Percentiles rank a stretch among this genome's conserved stretches.
Conservation (phyloP, 2,113 vertebrate genomes). For the Progne subis region DNA sequence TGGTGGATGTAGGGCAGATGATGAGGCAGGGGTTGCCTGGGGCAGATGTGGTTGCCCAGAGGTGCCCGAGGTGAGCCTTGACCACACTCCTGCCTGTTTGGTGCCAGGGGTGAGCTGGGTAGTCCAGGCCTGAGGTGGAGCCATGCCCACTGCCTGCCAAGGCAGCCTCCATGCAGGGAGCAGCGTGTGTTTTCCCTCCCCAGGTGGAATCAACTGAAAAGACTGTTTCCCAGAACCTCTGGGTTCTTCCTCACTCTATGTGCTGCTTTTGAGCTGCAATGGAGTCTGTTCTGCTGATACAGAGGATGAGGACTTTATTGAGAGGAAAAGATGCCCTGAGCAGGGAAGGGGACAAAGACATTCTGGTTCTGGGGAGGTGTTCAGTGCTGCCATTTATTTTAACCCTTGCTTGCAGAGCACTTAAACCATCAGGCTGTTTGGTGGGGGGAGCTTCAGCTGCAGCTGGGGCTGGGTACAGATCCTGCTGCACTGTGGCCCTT, state of each 20-base stretch:
- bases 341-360: background rate
- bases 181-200: background rate
- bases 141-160: background rate
- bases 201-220: background rate
- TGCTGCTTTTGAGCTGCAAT: background rate
- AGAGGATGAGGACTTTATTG: background rate
- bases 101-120: background rate
- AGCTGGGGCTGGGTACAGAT: background rate
- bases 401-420: background rate
- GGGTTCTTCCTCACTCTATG: background rate
- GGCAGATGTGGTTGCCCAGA: background rate
- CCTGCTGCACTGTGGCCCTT: background rate
- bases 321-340: background rate
- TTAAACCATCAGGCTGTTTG: background rate
- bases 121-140: background rate
- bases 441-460: background rate
- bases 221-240: background rate
- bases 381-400: background rate
- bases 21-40: background rate
- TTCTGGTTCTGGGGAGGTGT: background rate
- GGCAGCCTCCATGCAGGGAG: background rate
- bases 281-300: background rate
- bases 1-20: background rate
- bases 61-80: background rate
- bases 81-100: background rate